A percentile compares a stretch with the other conserved stretches of the same genome.
These are phyloP conservation scores for Campoplex capitator DNA, from an alignment of 2,888 invertebrate genomes.

Conservation along the genomic window DNA sequence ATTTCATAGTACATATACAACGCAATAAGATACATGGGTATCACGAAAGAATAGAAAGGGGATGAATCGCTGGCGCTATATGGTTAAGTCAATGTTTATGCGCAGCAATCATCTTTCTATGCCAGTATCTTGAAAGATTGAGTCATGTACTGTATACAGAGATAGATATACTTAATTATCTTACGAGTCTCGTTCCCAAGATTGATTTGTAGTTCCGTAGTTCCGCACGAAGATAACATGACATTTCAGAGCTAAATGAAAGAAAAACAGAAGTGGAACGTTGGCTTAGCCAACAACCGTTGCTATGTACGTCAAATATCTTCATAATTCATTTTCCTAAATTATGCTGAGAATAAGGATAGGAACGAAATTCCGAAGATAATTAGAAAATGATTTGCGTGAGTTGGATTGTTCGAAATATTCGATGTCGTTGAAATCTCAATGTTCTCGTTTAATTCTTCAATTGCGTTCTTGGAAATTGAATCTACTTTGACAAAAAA, in stretches of 20 bases:
- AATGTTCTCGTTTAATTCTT: not conserved
- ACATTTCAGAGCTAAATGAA: too few species aligned
- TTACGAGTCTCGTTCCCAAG: too few species aligned
- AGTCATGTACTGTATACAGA: not conserved
- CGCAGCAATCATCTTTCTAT: not conserved
- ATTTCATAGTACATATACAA: not conserved
- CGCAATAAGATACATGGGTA: not conserved
- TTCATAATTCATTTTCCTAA: too few species aligned
- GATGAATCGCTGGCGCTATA: constrained; percentile 2
- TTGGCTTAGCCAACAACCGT: too few species aligned
- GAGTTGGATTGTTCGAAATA: not conserved
- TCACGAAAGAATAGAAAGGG: not conserved
- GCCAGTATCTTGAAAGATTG: not conserved
- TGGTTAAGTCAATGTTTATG: not conserved
- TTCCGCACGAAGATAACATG: too few species aligned
- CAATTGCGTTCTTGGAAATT: not conserved
- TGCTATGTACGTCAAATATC: too few species aligned
- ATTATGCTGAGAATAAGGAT: too few species aligned
- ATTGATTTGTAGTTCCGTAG: too few species aligned
- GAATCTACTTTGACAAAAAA: not conserved
- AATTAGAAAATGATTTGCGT: not conserved
- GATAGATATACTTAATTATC: not conserved
- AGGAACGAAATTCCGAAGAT: too few species aligned
- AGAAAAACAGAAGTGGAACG: too few species aligned
- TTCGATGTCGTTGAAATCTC: too few species aligned